Conservation (phyloP, 2,888 invertebrate genomes). For the Heliothis peltigera region DNA sequence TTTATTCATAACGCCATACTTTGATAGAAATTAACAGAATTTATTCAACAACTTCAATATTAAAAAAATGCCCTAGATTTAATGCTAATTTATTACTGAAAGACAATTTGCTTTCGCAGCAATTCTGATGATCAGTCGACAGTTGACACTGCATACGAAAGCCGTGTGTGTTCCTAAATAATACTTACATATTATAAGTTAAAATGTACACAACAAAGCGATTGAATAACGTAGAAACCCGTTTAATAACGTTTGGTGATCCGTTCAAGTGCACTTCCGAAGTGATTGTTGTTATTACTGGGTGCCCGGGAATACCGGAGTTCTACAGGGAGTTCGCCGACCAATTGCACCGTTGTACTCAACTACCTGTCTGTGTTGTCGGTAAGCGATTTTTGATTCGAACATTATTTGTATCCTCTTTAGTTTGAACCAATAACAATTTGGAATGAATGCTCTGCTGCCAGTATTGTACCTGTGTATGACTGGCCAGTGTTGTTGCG, state of each 20-base stretch:
- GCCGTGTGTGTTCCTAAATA: neutral
- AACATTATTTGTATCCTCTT: constrained; percentile 6
- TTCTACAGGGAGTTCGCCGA: constrained; percentile 53
- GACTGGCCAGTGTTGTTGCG: neutral
- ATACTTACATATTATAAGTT: constrained; percentile 3
- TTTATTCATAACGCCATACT: too few species aligned
- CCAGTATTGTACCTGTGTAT: neutral
- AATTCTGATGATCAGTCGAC: constrained; percentile 25
- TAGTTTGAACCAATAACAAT: constrained; percentile 4
- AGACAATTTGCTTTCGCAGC: neutral
- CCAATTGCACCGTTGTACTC: constrained; percentile 42
- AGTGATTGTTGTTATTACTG: constrained; percentile 52
- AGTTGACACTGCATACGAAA: constrained; percentile 28
- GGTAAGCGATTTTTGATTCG: constrained; percentile 44
- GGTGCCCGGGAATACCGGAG: constrained; percentile 53
- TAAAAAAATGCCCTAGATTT: neutral
- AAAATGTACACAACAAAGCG: constrained; percentile 43
- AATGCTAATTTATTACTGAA: neutral
- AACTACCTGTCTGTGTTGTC: constrained; percentile 46
- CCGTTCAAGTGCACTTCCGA: constrained; percentile 40
- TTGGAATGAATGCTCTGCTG: neutral
- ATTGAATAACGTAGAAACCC: constrained; percentile 43
- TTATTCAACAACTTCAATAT: neutral
- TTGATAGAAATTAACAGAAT: too few species aligned
- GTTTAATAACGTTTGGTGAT: constrained; percentile 50